phyloP scores from a whole-genome alignment of 2,888 invertebrate genomes.

The Heliconius hortense region DNA sequence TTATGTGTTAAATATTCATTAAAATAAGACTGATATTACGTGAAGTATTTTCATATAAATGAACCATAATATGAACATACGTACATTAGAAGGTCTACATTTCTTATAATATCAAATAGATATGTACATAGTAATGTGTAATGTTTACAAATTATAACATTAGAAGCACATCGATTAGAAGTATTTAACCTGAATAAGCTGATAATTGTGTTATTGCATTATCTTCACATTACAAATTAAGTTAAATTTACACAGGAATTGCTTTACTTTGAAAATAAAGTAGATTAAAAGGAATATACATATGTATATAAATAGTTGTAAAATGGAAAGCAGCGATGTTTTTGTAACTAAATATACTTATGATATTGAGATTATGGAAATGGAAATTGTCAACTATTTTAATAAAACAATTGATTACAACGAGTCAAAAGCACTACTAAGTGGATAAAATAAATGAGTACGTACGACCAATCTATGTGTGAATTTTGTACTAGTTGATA shows the following conservation, averaged over 20 bases:
- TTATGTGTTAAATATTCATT: neutral
- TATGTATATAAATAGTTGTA: neutral
- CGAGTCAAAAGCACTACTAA: neutral
- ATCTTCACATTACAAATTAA: neutral
- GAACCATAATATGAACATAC: neutral
- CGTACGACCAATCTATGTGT: conserved; percentile 19
- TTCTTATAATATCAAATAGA: neutral
- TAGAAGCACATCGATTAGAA: neutral
- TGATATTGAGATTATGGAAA: neutral
- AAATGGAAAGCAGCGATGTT: neutral
- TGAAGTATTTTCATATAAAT: neutral
- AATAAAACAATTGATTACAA: neutral
- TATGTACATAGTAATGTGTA: conserved; percentile 3
- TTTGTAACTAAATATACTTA: neutral
- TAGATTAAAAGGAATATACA: neutral
- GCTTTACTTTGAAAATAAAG: neutral
- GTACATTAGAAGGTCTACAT: neutral
- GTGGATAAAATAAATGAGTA: neutral
- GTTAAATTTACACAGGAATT: conserved; percentile 1
- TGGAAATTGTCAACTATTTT: conserved; percentile 4
- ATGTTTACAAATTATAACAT: conserved; percentile 9
- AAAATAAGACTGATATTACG: neutral
- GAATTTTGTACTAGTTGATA: conserved; percentile 14
- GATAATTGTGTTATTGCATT: conserved; percentile 3
- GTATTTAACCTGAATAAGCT: conserved; percentile 10